A percentile compares a stretch with the other conserved stretches of the same genome.
Evolutionary conservation across 2,888 invertebrate genomes (phyloP).

Genomic region (Netelia melanura): DNA sequence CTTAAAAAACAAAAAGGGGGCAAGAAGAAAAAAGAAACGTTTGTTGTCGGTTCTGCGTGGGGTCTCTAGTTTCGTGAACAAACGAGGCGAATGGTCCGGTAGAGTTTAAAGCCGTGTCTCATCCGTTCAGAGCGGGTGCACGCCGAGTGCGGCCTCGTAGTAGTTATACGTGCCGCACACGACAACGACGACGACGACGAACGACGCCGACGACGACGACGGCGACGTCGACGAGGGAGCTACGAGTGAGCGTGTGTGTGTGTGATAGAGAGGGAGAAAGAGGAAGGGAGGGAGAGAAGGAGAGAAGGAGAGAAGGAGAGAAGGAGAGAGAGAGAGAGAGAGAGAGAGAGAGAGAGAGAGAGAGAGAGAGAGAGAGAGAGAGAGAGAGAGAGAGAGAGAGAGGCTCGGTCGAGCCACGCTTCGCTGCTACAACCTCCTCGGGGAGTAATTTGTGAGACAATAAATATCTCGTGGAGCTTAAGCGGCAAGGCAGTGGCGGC

Average conservation of each 20-base stretch:
- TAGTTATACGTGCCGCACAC: constrained; percentile 33
- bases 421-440: constrained; percentile 65
- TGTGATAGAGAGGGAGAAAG: background rate
- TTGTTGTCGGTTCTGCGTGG: constrained; percentile 34
- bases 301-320: too few species aligned
- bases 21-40: constrained; percentile 8
- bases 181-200: constrained; percentile 32
- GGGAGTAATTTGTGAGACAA: constrained; percentile 74
- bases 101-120: constrained; percentile 70
- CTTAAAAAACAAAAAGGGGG: constrained; percentile 10
- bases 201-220: constrained; percentile 33
- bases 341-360: background rate
- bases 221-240: constrained; percentile 42
- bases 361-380: background rate
- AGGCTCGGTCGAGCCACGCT: constrained; percentile 39
- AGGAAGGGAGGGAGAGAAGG: background rate
- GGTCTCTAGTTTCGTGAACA: constrained; percentile 54
- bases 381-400: background rate
- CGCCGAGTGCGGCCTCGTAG: constrained; percentile 48
- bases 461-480: constrained; percentile 70
- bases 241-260: constrained; percentile 4
- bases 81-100: constrained; percentile 59
- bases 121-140: constrained; percentile 66
- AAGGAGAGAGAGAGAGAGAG: background rate
- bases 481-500: constrained; percentile 70